These are phyloP conservation scores for Cantharis rustica DNA, from an alignment of 2,888 invertebrate species.

Conservation along the genomic window DNA sequence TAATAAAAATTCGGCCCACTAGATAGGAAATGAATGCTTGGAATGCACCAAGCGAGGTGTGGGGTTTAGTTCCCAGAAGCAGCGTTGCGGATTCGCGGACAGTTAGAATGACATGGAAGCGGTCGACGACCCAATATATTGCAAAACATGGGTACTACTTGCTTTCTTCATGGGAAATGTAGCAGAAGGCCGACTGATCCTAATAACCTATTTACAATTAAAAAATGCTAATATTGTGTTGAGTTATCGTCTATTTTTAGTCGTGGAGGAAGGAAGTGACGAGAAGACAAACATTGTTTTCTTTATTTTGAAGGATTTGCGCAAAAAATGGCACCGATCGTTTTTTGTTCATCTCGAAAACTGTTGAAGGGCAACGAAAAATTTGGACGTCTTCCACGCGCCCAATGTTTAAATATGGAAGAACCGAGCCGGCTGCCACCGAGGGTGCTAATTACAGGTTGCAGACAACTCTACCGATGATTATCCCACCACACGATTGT, in stretches of 20 bases:
- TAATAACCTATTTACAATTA: constrained; percentile 27
- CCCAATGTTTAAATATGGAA: constrained; percentile 46
- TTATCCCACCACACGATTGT: constrained; percentile 44
- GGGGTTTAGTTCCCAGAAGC: constrained; percentile 59
- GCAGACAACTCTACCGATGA: constrained; percentile 44
- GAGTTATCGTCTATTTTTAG: neutral
- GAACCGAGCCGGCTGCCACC: constrained; percentile 44
- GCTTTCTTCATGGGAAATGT: constrained; percentile 30
- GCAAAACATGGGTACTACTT: constrained; percentile 25
- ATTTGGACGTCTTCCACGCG: constrained; percentile 28
- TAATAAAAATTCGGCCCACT: constrained; percentile 23
- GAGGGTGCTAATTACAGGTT: constrained; percentile 50
- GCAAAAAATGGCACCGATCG: too few relatives aligned
- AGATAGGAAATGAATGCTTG: constrained; percentile 45
- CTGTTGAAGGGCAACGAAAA: neutral
- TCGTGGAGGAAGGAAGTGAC: neutral
- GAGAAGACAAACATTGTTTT: neutral
- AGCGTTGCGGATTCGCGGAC: constrained; percentile 54
- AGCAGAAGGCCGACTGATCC: constrained; percentile 24
- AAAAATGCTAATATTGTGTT: neutral
- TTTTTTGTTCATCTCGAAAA: neutral
- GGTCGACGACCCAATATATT: constrained; percentile 57
- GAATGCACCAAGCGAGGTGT: constrained; percentile 50
- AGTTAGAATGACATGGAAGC: constrained; percentile 55
- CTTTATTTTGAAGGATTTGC: neutral